Percentiles rank a stretch among this genome's conserved stretches.
Evolutionary conservation across 2,888 invertebrate genomes (phyloP).

Genomic region (Athalia rosae): DNA sequence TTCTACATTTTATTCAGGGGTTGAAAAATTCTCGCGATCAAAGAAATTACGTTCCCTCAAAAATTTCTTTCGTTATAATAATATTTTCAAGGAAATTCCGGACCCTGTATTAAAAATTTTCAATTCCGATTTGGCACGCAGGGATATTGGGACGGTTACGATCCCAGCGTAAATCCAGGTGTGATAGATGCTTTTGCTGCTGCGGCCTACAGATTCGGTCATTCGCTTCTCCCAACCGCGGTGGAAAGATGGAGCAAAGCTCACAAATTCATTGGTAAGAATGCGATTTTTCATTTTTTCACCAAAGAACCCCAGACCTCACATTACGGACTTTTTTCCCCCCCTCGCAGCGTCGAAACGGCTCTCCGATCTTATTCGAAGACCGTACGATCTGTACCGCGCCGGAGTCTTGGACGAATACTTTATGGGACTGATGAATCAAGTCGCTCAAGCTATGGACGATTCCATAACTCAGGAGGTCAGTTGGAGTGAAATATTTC

Average conservation of each 20-base stretch:
- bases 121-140: slow-evolving; percentile 60
- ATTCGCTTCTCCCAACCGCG: slow-evolving; percentile 91
- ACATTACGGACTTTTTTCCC: slow-evolving; percentile 44
- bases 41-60: too few relatives aligned
- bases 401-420: slow-evolving; percentile 94
- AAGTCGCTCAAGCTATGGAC: slow-evolving; percentile 96
- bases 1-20: too few relatives aligned
- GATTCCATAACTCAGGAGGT: slow-evolving; percentile 88
- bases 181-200: slow-evolving; percentile 93
- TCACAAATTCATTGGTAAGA: slow-evolving; percentile 91
- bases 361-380: slow-evolving; percentile 89
- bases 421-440: slow-evolving; percentile 94
- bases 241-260: slow-evolving; percentile 96
- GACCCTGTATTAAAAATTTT: background rate
- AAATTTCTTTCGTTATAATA: background rate
- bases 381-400: slow-evolving; percentile 92
- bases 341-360: slow-evolving; percentile 86
- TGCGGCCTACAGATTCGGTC: slow-evolving; percentile 94
- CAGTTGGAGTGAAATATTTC: slow-evolving; percentile 37
- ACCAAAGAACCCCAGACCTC: background rate
- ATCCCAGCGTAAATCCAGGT: slow-evolving; percentile 88
- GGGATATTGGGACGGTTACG: slow-evolving; percentile 91
- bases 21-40: too few relatives aligned
- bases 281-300: background rate
- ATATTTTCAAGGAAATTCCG: background rate